A percentile compares a stretch with the other conserved stretches of the same genome.
Evolutionary conservation across 2,888 invertebrate genomes (phyloP).

Genomic region (Xylota sylvarum): DNA sequence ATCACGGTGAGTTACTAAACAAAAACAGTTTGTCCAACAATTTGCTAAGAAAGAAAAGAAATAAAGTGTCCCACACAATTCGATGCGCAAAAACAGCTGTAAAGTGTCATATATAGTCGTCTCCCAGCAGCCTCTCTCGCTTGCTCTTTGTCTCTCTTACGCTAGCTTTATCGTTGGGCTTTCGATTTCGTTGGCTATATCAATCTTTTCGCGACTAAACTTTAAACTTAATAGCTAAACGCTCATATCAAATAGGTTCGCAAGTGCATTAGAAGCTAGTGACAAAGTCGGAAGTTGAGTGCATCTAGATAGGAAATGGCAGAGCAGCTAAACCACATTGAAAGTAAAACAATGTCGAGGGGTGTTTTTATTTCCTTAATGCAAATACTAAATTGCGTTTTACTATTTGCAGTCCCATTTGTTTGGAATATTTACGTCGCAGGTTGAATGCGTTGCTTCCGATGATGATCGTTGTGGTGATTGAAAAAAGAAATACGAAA

Average conservation of each 20-base stretch:
- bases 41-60: slow-evolving; percentile 3
- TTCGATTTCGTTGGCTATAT: slow-evolving; percentile 31
- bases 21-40: background rate
- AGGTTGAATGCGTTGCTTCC: slow-evolving; percentile 3
- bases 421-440: slow-evolving; percentile 15
- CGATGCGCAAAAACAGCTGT: slow-evolving; percentile 63
- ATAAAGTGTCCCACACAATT: slow-evolving; percentile 21
- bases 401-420: slow-evolving; percentile 24
- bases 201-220: slow-evolving; percentile 16
- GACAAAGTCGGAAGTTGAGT: slow-evolving; percentile 12
- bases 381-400: slow-evolving; percentile 44
- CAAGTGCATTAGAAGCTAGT: slow-evolving; percentile 24
- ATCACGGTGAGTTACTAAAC: slow-evolving; percentile 27
- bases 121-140: slow-evolving; percentile 5
- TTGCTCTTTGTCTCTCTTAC: slow-evolving; percentile 10
- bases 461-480: background rate
- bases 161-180: slow-evolving; percentile 25
- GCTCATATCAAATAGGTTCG: background rate
- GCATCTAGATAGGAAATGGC: slow-evolving; percentile 20
- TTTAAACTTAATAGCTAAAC: slow-evolving; percentile 16
- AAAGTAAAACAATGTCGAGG: background rate
- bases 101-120: slow-evolving; percentile 25
- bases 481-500: background rate
- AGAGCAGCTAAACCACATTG: background rate
- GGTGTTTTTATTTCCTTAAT: slow-evolving; percentile 14